Conservation (phyloP, 1,140 invertebrate species). For the Meloidogyne hapla region DNA sequence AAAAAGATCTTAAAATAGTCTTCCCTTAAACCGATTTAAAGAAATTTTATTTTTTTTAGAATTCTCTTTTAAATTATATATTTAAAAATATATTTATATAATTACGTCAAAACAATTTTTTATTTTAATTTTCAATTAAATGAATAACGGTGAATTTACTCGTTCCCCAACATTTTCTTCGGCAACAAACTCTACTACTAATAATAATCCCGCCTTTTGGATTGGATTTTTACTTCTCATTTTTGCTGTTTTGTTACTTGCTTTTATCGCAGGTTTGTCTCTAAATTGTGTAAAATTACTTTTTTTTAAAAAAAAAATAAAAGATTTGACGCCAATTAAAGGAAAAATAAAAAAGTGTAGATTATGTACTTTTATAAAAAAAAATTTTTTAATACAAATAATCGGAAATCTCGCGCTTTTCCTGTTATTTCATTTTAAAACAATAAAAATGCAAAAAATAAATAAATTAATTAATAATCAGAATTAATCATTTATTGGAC, state of each 20-base stretch:
- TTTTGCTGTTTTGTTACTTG: slow-evolving; percentile 18
- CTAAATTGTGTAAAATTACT: neutral
- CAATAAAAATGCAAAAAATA: too few species aligned
- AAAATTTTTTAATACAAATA: neutral
- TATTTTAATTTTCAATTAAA: neutral
- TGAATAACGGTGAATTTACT: slow-evolving; percentile 7
- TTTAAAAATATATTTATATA: too few species aligned
- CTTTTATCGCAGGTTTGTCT: slow-evolving; percentile 2
- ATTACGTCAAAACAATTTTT: too few species aligned
- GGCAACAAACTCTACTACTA: neutral
- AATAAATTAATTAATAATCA: too few species aligned
- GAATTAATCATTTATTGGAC: too few species aligned
- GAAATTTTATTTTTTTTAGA: too few species aligned
- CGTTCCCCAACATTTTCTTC: slow-evolving; percentile 6
- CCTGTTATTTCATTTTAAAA: neutral
- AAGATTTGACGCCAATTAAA: neutral
- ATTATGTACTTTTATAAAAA: neutral
- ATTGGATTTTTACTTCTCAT: slow-evolving; percentile 21
- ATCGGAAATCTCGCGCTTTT: neutral
- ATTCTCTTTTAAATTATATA: too few species aligned
- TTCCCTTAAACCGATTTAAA: too few species aligned
- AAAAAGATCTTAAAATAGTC: too few species aligned
- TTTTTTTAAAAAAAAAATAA: neutral
- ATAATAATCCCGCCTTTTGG: slow-evolving; percentile 4
- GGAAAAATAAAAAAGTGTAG: neutral